phyloP scores from a whole-genome alignment of 2,888 invertebrate species.

The Tanypteryx hageni region DNA sequence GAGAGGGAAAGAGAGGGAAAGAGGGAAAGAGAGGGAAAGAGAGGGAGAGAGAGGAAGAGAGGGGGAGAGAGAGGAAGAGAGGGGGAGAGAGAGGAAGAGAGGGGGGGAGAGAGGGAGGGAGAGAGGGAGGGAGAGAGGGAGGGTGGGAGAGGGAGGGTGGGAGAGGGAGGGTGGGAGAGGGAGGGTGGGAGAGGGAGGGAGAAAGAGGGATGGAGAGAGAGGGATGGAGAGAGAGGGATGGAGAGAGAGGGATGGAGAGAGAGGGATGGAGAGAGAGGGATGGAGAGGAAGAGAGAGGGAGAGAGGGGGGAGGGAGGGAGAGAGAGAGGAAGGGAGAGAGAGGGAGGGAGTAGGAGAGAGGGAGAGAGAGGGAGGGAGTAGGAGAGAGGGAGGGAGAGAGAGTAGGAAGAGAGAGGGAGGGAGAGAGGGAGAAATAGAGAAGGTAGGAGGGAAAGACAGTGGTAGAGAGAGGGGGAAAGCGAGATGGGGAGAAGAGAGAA shows the following conservation, averaged over 20 bases:
- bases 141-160: background rate
- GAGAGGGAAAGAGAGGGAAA: background rate
- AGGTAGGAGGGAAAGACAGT: background rate
- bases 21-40: background rate
- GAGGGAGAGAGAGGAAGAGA: background rate
- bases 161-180: background rate
- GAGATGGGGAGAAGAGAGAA: background rate
- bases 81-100: background rate
- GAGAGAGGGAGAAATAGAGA: background rate
- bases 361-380: background rate
- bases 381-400: background rate
- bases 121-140: background rate
- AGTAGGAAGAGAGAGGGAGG: background rate
- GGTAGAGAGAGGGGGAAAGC: background rate
- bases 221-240: background rate
- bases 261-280: background rate
- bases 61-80: background rate
- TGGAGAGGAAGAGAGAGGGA: background rate
- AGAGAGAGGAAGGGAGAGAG: background rate
- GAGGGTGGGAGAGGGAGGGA: background rate
- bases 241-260: background rate
- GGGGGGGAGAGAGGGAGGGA: background rate
- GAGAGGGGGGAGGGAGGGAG: background rate
- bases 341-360: background rate
- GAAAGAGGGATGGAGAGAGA: background rate